Evolutionary conservation across 2,888 invertebrate species (phyloP), one percentile per base, ranked within the genome.

Genomic region (Temnothorax rugatulus): DNA sequence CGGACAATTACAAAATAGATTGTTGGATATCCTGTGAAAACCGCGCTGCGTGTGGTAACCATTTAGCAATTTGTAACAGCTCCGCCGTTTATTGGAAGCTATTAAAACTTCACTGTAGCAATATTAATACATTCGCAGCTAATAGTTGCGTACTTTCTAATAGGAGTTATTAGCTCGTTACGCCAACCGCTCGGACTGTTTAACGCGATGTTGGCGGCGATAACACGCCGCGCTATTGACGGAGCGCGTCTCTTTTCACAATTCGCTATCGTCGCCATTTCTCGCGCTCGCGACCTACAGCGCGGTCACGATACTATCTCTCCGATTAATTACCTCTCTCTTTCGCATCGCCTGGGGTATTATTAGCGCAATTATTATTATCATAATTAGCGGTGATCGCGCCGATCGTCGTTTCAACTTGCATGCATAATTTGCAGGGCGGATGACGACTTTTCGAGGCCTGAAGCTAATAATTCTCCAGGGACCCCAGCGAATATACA

Each of bases 191-290:
- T 18, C 74, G 47, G 34, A 81, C 79, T 81, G 25, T 81, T 81
- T 81, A 81, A 81, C 79, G 73, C 73, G 74, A 81, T 73, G 73
- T 38, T 47, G n/a, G 52, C 68, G 34, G 59, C 73, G 79, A 81
- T 81, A 81, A 81, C 74, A 13, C 79, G 47, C 73, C 38, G 7
- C 34, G 79, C 73, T 38, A 52, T 81, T 73, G 79, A 59, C 59
- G 79, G n/a, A 29, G 47, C 47, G 77, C 21, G 21, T 50, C 59
- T 47, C 79, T 79, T 81, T 81, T 81, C 73, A 38, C 74, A 59
- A 81, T 81, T 81, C 79, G 79, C 74, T 59, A 79, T 79, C 79
- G 73, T 71, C 79, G 79, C 79, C 79, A 73, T 81, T 81, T 73
- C 73, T 59, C 79, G 79, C 44, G 68, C 38, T 52, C 76, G 68